A percentile compares a stretch with the other conserved stretches of the same genome.
Evolutionary conservation across 2,888 invertebrate genomes (phyloP).

Genomic region (Lordiphosa andalusiaca): DNA sequence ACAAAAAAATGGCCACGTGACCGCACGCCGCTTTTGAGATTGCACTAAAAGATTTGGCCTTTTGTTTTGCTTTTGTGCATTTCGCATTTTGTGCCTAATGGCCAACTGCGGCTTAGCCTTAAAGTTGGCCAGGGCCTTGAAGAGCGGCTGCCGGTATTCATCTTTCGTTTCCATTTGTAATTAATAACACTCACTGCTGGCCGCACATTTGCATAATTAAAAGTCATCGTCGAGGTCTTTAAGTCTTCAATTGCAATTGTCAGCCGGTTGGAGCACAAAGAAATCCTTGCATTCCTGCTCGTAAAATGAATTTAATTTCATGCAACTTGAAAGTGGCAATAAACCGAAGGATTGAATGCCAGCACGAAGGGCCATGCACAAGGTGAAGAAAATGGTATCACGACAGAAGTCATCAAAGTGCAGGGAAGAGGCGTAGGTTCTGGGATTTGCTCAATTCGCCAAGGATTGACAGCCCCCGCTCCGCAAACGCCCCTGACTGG

Average conservation of each 20-base stretch:
- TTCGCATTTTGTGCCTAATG: constrained; percentile 46
- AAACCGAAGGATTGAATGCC: constrained; percentile 57
- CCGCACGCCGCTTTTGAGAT: constrained; percentile 65
- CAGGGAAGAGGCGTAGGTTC: constrained; percentile 20
- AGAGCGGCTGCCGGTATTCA: constrained; percentile 19
- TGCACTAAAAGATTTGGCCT: constrained; percentile 69
- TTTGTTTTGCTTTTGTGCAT: constrained; percentile 48
- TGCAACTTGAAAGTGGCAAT: constrained; percentile 71
- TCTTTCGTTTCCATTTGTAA: constrained; percentile 37
- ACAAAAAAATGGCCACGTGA: constrained; percentile 47
- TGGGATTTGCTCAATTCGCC: not conserved
- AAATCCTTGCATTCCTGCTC: constrained; percentile 44
- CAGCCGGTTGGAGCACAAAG: not conserved
- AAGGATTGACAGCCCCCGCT: not conserved
- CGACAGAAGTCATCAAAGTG: constrained; percentile 29
- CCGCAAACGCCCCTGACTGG: not conserved
- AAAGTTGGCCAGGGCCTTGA: constrained; percentile 23
- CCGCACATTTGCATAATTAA: constrained; percentile 74
- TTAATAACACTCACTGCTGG: constrained; percentile 62
- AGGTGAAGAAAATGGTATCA: not conserved
- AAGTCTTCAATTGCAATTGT: constrained; percentile 46
- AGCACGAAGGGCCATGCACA: constrained; percentile 41
- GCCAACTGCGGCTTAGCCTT: constrained; percentile 45
- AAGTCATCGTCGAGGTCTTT: constrained; percentile 44
- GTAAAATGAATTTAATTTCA: constrained; percentile 70